These are phyloP conservation scores for Limnothrissa miodon DNA, from an alignment of 2,113 vertebrate genomes.

Conservation along the genomic window DNA sequence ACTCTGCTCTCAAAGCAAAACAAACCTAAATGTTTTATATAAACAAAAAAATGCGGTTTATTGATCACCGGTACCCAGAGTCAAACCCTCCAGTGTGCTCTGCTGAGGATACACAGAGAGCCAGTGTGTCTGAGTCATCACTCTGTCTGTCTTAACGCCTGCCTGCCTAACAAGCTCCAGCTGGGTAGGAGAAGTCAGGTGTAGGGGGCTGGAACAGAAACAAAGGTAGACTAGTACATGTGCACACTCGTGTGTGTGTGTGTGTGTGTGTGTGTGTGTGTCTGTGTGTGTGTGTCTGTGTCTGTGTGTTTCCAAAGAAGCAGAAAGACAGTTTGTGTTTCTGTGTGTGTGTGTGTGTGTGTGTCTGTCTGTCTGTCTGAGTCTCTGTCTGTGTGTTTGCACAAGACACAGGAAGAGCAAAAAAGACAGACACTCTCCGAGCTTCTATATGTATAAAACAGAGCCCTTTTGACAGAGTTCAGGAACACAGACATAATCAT, in stretches of 20 bases:
- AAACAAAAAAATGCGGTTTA: neutral
- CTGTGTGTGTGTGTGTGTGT: too few relatives aligned
- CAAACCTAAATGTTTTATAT: neutral
- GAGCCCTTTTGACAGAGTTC: too few relatives aligned
- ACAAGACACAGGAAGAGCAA: too few relatives aligned
- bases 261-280: neutral
- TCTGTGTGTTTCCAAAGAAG: neutral
- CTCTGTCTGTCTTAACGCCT: slow-evolving; percentile 28
- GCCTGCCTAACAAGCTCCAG: slow-evolving; percentile 33
- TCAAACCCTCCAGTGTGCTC: neutral
- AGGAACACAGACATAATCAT: neutral
- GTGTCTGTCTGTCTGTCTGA: too few relatives aligned
- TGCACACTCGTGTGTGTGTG: slow-evolving; percentile 4
- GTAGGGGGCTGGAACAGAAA: neutral
- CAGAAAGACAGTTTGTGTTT: too few relatives aligned
- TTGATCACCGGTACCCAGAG: neutral
- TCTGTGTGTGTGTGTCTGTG: neutral
- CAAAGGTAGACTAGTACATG: neutral
- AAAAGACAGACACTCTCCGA: too few relatives aligned
- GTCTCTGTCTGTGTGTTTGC: too few relatives aligned
- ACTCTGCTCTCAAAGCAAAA: slow-evolving; percentile 3
- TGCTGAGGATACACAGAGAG: slow-evolving; percentile 25
- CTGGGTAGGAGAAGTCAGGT: slow-evolving; percentile 34
- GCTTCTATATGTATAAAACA: too few relatives aligned
- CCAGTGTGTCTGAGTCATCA: slow-evolving; percentile 6